Conservation (phyloP, 2,888 invertebrate species). For the Beris morrisii region DNA sequence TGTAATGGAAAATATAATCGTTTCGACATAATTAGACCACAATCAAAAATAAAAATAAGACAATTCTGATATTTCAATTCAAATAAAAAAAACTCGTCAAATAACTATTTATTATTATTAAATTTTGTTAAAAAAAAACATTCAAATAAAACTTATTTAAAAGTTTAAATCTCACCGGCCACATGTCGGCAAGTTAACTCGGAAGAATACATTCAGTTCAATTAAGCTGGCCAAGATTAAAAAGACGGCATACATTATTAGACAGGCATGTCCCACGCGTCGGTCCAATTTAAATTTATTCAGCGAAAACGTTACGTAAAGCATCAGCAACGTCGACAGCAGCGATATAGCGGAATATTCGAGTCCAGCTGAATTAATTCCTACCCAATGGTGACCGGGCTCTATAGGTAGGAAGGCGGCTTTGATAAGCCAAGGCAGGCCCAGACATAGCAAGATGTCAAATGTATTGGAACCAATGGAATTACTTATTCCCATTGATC, state of each 20-base stretch:
- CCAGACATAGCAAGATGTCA: conserved; percentile 83
- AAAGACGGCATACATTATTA: conserved; percentile 86
- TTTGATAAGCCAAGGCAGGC: conserved; percentile 87
- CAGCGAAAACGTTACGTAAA: conserved; percentile 81
- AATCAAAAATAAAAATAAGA: too few species aligned
- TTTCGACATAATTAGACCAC: too few species aligned
- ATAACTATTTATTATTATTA: neutral
- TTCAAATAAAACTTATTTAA: neutral
- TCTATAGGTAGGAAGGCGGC: conserved; percentile 79
- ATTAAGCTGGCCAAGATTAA: conserved; percentile 85
- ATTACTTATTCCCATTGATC: conserved; percentile 90
- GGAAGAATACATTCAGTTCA: conserved; percentile 91
- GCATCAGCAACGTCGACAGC: conserved; percentile 79
- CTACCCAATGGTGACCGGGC: conserved; percentile 77
- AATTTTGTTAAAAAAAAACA: conserved; percentile 8
- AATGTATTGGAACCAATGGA: conserved; percentile 90
- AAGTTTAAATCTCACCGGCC: conserved; percentile 57
- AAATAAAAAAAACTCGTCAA: too few species aligned
- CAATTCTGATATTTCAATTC: too few species aligned
- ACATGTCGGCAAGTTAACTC: conserved; percentile 86
- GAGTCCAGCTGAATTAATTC: conserved; percentile 87
- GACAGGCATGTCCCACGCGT: conserved; percentile 80
- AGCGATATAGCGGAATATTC: conserved; percentile 90
- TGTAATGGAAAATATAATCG: too few species aligned
- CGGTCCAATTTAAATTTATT: conserved; percentile 87